Evolutionary conservation across 2,797 vertebrate genomes (phyloP), one percentile per base, ranked within the genome.

Genomic region (Cuniculus paca): DNA sequence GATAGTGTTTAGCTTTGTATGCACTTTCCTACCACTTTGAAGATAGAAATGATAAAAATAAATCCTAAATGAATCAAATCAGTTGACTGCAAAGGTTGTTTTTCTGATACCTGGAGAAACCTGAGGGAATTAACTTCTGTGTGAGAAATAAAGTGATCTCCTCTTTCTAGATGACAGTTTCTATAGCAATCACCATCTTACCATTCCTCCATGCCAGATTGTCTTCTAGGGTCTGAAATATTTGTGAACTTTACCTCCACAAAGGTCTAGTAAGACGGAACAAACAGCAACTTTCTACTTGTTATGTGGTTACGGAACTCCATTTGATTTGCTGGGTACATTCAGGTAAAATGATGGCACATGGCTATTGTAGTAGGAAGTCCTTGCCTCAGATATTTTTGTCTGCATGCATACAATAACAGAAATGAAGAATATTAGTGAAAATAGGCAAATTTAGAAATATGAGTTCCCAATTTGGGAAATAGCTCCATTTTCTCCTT

Each of bases 31-130:
- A 65, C 24, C 6, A 88, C 9, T 88, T 74, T 74, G 68, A 70
- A 93, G 48, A 26, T 58, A 87, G 56, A 93, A 88, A 68, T 90
- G 7, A 65, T 75, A 50, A 48, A 85, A 77, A 88, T 72, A 65
- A 83, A 6, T 17, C 11, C 6, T 72, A 82, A 93, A 89, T 42
- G 81, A 87, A 68, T 93, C 26, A 88, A 2, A 74, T 77, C 31
- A 48, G 20, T 63, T 90, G 20, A 3, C 45, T 81, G 20, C 31
- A 42, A 58, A 77, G 42, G 70, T 78, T 12, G 42, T 91, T 87
- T 86, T 82, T 75, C 56, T 92, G 50, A 87, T 84, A 13, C 24
- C 50, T 91, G 42, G 2, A 90, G 19, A 87, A 90, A 87, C 13
- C 13, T 6, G 8, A 45, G 48, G 10, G 24, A 24, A 80, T 90